These are phyloP conservation scores for Apis mellifera DNA, from an alignment of 1,140 invertebrate species.

Conservation along the genomic window DNA sequence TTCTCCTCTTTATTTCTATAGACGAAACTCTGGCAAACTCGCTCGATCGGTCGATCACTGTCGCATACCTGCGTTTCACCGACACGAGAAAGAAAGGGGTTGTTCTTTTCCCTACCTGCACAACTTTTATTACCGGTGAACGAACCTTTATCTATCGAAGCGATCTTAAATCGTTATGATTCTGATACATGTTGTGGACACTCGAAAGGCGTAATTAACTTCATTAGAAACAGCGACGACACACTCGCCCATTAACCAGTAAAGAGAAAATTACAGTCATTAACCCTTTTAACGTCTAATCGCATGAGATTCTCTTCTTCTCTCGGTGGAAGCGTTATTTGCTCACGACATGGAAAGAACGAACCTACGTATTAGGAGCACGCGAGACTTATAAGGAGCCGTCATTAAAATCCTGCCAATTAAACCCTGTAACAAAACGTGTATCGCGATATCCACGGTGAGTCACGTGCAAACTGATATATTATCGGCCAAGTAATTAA, in stretches of 20 bases:
- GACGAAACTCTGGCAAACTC: not conserved
- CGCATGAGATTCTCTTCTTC: slow-evolving; percentile 36
- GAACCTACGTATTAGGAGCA: slow-evolving; percentile 51
- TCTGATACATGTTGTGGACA: not conserved
- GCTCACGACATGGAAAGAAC: slow-evolving; percentile 50
- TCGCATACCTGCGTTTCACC: not conserved
- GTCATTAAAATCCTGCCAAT: slow-evolving; percentile 62
- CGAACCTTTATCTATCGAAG: not conserved
- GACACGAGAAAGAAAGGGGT: not conserved
- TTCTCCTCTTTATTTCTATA: not conserved
- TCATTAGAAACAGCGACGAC: slow-evolving; percentile 27
- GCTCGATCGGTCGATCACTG: too few relatives aligned
- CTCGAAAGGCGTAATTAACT: slow-evolving; percentile 14
- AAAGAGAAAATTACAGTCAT: slow-evolving; percentile 57
- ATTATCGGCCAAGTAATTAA: slow-evolving; percentile 19
- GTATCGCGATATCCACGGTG: slow-evolving; percentile 28
- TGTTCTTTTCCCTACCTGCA: too few relatives aligned
- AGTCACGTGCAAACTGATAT: slow-evolving; percentile 41
- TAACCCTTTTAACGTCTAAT: slow-evolving; percentile 59
- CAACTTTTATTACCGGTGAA: not conserved
- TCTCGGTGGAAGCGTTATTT: slow-evolving; percentile 46
- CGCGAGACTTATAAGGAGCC: slow-evolving; percentile 57
- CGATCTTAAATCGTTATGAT: not conserved
- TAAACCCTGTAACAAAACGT: slow-evolving; percentile 50
- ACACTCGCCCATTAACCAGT: slow-evolving; percentile 46